Base-by-base conservation (phyloP, 2,113 vertebrate genomes). In the Aspidoscelis tigris region DNA sequence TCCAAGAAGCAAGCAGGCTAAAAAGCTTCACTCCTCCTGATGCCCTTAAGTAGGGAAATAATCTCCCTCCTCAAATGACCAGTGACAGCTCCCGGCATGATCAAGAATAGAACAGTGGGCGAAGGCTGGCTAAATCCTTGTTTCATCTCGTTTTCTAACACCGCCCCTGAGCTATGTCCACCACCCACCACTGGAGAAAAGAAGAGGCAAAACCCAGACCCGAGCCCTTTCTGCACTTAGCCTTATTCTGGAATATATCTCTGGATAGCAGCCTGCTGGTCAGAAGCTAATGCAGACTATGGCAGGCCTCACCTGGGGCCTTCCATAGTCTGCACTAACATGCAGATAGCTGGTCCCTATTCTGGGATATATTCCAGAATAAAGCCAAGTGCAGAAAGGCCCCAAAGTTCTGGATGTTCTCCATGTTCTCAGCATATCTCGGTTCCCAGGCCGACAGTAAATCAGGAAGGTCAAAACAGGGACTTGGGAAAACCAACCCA, bases 381-480 rank as follows among this genome's bases (percentile, higher is more conserved):
- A 33, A 33, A 33, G 33, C 33, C 33, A 33, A 33, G 33, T 33
- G 33, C 33, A 33, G 33, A 33, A 33, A 33, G 33, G 33, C 33
- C 33, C 33, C 33, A 33, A 33, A 33, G n/a, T 68, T 24, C 21
- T 65, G n/a, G 78, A 81, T 5, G 66, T 14, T 21, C 44, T 58
- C 66, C 12, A 2, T 43, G 65, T 73, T 21, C 39, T 2, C 33
- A 0, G 11, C 76, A 43, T 18, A 39, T 64, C 70, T 58, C 39
- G 16, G 80, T 82, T 65, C 41, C 43, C 3, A 3, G 41, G 76
- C 81, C 79, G 86, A 83, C 83, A 75, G 80, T 39, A 11, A 26
- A 11, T 3, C 2, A 5, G 70, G 69, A 82, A 82, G 65, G 72
- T 68, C 33, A 16, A 68, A 24, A 5, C n/a, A 22, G 39, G n/a